Evolutionary conservation across 92 coral and sea anemone genomes (phyloP), one percentile per base, ranked within the genome.

Genomic region (Paragorgia papillata): DNA sequence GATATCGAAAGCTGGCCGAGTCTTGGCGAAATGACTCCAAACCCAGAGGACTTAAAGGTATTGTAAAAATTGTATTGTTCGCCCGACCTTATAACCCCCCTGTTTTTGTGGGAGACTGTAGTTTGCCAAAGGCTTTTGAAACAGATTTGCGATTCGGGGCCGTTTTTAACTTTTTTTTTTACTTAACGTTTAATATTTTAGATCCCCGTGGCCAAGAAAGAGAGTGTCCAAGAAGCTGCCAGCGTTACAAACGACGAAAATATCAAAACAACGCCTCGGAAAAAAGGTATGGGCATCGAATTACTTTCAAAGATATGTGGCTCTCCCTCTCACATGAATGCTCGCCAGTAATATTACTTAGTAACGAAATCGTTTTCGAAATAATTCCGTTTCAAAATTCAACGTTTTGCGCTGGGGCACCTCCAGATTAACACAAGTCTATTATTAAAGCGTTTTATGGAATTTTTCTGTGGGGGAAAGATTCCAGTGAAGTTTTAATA

Each of bases 1-100:
- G 98, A 94, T 57, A 83, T 91, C 4, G 89, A 96, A 33, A 94
- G 92, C 89, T 94, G 98, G 98, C 98, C 98, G 19, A 91, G 90
- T 33, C 97, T 92, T 13, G 97, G 98, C 17, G 98, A 94, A 83
- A 83, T 88, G 21, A 56, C 25, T 69, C 76, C 46, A 69, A 69
- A 51, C 30, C 15, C 61, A 19, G 76, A 69, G 10, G 76, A 69
- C 10, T 31, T 30, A 60, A 69, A 51, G 76, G 76, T 69, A 69
- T 28, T 58, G 34, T 67, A 21, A 24, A 34, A 9, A 34, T 18
- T 64, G 4, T 21, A 27, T 17, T 67, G 19, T 24, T 25, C 9
- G 2, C 57, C 12, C 2, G 0, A 1, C 29, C 1, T 35, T 12
- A 35, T 51, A 35, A 54, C 74, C 74, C 21, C 8, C 57, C 3